phyloP scores from a whole-genome alignment of 2,113 vertebrate genomes.

The Mastomys natalensis region DNA sequence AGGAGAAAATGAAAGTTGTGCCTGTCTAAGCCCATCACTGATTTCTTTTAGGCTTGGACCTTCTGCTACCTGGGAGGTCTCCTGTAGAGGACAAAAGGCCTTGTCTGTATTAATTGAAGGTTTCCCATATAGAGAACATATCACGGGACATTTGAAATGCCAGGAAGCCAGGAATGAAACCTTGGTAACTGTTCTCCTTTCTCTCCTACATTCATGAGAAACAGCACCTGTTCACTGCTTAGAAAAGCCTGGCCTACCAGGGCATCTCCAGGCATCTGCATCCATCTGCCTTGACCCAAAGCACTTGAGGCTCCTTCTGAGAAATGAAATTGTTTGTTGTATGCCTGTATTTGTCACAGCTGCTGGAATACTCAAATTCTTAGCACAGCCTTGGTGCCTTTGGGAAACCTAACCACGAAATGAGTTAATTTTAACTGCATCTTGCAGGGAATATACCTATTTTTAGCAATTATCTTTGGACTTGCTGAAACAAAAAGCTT shows the following conservation, averaged over 20 bases:
- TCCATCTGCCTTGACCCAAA: background rate
- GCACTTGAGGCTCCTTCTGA: background rate
- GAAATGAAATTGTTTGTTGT: background rate
- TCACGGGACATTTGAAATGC: background rate
- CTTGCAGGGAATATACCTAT: constrained; percentile 60
- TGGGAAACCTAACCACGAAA: constrained; percentile 68
- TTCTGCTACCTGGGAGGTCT: background rate
- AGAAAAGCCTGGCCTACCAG: background rate
- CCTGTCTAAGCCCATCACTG: background rate
- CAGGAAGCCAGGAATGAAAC: background rate
- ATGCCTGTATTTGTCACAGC: background rate
- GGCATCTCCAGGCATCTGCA: background rate
- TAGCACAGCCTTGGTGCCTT: constrained; percentile 28
- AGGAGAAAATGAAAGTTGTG: background rate
- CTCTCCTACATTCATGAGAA: background rate
- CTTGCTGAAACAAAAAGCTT: constrained; percentile 69
- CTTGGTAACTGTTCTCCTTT: background rate
- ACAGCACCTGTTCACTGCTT: background rate
- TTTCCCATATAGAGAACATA: background rate
- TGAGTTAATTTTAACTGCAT: constrained; percentile 68
- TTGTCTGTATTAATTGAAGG: background rate
- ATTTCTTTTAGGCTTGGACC: background rate
- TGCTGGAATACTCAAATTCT: constrained; percentile 33
- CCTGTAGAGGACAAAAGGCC: background rate
- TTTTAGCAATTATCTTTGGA: constrained; percentile 79